Base-by-base conservation (phyloP, 2,888 invertebrate species). In the Dexiosoma caninum region DNA sequence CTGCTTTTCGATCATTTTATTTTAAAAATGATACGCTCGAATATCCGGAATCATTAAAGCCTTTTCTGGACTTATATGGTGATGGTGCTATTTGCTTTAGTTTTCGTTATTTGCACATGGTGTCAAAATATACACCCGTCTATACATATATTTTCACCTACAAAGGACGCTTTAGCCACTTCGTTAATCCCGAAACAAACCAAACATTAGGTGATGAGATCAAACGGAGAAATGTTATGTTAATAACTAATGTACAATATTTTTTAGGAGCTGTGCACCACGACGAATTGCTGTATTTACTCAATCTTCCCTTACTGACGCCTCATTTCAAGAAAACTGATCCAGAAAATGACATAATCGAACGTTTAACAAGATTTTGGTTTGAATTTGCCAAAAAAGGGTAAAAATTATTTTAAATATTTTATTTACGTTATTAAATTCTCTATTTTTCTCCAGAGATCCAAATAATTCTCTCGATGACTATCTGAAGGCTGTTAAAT, bases 131-230 rank as follows among this genome's bases (percentile, higher is more conserved):
- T 72, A 92, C 91, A 0, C 88, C 90, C 0, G 92, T 94, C 7
- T 94, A 91, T 86, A 93, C 93, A 83, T 93, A 93, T 85, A 87
- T 91, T 69, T 93, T 94, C 83, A 91, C 91, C 1, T 93, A 92
- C 85, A 91, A 92, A 80, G 94, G 94, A 14, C 91, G 92, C 78
- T 92, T 91, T 84, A 93, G 93, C 84, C 91, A 91, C 84, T 91
- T 85, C 60, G 91, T 91, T 77, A 90, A 91, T 6, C 90, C 89
- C 19, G 92, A 91, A 1, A 81, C 81, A 7, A 85, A 86, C 66
- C 89, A 90, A 82, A 91, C 92, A 1, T 88, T 89, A 66, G 92
- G 93, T 92, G 86, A 85, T 51, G n/a, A 6, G 27, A 16, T 1
- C 51, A 12, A n/a, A 2, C 1, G 9, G 21, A 12, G 4, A n/a